Conservation (phyloP, 2,888 invertebrate species). For the Lasioglossum malachurum region DNA sequence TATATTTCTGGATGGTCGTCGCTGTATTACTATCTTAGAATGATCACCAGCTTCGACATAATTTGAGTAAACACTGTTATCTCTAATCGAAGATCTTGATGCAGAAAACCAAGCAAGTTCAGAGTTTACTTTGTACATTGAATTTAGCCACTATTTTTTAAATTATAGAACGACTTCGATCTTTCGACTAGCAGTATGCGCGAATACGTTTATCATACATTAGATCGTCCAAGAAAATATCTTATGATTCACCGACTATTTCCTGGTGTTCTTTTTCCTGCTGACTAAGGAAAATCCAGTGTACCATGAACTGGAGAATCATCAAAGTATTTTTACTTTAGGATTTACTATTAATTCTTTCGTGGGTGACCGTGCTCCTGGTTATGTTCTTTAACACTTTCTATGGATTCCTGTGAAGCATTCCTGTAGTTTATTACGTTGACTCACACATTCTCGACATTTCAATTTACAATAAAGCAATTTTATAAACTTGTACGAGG, state of each 20-base stretch:
- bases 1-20: neutral
- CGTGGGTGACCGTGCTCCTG: neutral
- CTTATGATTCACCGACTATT: neutral
- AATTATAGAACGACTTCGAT: neutral
- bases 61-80: neutral
- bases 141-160: neutral
- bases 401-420: neutral
- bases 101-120: neutral
- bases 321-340: neutral
- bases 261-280: neutral
- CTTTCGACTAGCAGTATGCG: neutral
- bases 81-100: neutral
- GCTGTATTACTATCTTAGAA: neutral
- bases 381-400: neutral
- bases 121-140: neutral
- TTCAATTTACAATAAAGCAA: neutral
- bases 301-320: neutral
- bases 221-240: neutral
- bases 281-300: neutral
- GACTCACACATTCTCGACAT: neutral
- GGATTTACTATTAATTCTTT: neutral
- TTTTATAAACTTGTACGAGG: neutral
- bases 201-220: neutral
- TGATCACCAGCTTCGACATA: neutral
- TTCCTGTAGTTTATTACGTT: neutral